Percentiles rank a stretch among this genome's conserved stretches.
These are phyloP conservation scores for Myathropa florea DNA, from an alignment of 2,888 invertebrate species.

Conservation along the genomic window DNA sequence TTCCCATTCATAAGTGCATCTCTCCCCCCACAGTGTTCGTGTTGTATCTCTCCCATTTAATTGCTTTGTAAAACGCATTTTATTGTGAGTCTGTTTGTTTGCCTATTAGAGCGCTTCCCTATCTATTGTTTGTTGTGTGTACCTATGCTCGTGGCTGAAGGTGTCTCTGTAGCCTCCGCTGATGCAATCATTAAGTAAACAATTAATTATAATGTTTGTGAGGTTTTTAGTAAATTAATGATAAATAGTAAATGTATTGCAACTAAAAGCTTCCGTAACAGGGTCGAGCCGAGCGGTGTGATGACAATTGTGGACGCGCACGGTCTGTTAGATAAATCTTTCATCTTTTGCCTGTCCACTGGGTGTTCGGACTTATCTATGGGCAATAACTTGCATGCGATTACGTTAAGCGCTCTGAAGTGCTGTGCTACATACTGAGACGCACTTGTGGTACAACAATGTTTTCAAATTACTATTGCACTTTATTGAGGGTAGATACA, in stretches of 20 bases:
- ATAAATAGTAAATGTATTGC: conserved; percentile 38
- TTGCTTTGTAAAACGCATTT: background rate
- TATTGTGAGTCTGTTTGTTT: background rate
- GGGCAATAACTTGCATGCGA: conserved; percentile 25
- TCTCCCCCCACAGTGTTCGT: background rate
- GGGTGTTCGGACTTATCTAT: conserved; percentile 33
- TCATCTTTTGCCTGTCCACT: conserved; percentile 17
- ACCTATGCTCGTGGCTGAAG: background rate
- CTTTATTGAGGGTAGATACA: background rate
- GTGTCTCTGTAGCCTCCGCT: background rate
- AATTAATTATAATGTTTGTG: conserved; percentile 59
- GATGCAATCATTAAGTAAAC: conserved; percentile 67
- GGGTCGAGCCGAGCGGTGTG: too few species aligned
- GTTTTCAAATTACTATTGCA: background rate
- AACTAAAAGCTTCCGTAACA: conserved; percentile 8
- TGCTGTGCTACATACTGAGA: conserved; percentile 51
- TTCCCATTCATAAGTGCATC: background rate
- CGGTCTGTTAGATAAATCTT: conserved; percentile 59
- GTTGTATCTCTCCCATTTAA: background rate
- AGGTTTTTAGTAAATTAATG: conserved; percentile 63
- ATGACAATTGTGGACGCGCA: background rate
- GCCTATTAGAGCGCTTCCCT: background rate
- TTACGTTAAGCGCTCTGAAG: conserved; percentile 40
- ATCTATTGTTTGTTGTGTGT: background rate
- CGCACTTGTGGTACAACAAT: background rate